Conservation (phyloP, 2,797 vertebrate species). For the Oreortyx pictus region DNA sequence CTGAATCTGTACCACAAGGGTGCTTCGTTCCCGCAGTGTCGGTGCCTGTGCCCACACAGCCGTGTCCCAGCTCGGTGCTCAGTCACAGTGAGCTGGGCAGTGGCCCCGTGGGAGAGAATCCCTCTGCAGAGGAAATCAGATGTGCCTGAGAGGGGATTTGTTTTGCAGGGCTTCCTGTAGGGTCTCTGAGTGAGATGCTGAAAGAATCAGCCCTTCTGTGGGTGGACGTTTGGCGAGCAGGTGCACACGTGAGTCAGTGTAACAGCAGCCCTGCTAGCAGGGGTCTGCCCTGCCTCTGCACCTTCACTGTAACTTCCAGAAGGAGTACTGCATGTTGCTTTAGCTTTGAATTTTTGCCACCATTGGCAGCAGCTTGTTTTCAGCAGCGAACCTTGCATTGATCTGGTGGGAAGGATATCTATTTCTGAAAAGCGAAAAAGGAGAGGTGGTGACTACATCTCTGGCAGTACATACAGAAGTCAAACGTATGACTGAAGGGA, state of each 20-base stretch:
- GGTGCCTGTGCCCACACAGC: fast-evolving
- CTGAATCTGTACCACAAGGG: fast-evolving
- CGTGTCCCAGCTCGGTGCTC: neutral
- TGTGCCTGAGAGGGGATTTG: fast-evolving
- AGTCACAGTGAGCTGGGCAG: fast-evolving
- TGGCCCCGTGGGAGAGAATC: neutral
- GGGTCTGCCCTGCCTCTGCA: neutral
- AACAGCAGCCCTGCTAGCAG: neutral
- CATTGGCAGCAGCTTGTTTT: neutral
- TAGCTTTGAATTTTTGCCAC: neutral
- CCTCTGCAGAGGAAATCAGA: neutral
- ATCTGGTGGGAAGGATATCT: neutral
- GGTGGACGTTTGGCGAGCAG: neutral
- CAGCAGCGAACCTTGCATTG: neutral
- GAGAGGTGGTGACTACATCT: neutral
- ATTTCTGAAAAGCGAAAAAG: neutral
- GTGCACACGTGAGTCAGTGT: fast-evolving
- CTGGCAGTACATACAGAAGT: fast-evolving
- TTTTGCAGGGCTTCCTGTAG: fast-evolving
- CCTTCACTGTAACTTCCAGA: neutral
- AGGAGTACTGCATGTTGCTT: neutral
- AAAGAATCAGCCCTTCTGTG: neutral
- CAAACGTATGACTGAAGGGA: neutral
- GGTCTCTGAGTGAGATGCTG: neutral
- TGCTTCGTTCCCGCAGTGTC: fast-evolving